Evolutionary conservation across 2,797 vertebrate species (phyloP), one percentile per base, ranked within the genome.

Genomic region (Hafferia zeledoni): DNA sequence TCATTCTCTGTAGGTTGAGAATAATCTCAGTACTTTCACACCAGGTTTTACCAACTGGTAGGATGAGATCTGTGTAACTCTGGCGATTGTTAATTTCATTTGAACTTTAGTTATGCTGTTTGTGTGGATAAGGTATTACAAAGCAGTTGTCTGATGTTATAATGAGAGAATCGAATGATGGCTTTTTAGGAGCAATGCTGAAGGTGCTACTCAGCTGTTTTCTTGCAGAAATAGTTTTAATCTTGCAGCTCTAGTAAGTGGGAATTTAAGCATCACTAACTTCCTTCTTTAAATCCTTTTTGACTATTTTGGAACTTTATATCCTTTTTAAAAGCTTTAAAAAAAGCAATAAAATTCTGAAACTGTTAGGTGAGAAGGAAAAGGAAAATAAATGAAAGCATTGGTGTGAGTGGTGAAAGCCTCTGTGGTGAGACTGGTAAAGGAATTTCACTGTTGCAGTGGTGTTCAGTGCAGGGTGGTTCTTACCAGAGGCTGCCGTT

Each of bases 391-490:
- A 65, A n/a, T 56, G 6, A 44, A 47, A 50, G 16, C 8, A 17
- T 28, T 65, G 33, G 35, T 67, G 11, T 55, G 52, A 88, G 47
- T 23, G 11, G 72, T 63, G 50, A 74, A 83, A 69, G 22, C 25
- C 16, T 77, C 10, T 61, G 1, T 68, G n/a, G 13, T 23, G 65
- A 63, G 16, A 43, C 37, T 83, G 14, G 30, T 72, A 78, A 50
- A 79, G 47, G 39, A 31, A 41, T 27, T 39, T 52, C 0, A 0
- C 77, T 88, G 13, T 8, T 63, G 60, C 0, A 0, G 25, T 79
- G 44, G 10, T 72, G 33, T 61, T 94, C 52, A 79, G 0, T 59
- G 35, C 43, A 41, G 27, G 22, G 22, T 78, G 83, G 33, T 65
- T 57, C 12, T 86, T 88, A n/a, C 17, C 5, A 0, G 52, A 87